Evolutionary conservation across 2,797 vertebrate species (phyloP).

Genomic region (Limosa lapponica): DNA sequence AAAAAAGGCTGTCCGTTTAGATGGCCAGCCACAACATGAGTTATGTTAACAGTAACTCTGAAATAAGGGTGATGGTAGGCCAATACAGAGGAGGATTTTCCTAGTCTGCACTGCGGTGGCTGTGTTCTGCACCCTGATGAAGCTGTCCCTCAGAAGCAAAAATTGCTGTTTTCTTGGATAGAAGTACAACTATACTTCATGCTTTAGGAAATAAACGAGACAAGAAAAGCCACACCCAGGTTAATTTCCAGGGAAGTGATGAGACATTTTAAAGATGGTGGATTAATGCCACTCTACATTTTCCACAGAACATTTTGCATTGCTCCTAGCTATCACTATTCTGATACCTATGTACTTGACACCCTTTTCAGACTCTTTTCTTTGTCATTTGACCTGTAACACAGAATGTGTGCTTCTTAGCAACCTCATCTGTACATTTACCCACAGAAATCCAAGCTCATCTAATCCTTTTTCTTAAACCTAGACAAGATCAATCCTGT

Average conservation of each 20-base stretch:
- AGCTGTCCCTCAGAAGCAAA: conserved; percentile 7
- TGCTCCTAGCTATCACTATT: neutral
- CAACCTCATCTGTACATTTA: neutral
- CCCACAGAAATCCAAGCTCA: neutral
- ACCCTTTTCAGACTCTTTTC: neutral
- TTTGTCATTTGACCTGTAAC: neutral
- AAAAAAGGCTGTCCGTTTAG: neutral
- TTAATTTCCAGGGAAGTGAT: neutral
- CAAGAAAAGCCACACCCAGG: neutral
- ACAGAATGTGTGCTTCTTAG: neutral
- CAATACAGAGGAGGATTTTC: neutral
- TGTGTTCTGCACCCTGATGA: neutral
- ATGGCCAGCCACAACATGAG: neutral
- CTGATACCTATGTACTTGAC: neutral
- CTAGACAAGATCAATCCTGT: neutral
- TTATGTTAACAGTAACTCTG: neutral
- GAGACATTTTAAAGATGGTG: neutral
- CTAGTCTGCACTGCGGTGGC: neutral
- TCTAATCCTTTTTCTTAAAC: neutral
- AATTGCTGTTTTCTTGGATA: neutral
- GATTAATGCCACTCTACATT: neutral
- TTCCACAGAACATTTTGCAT: neutral
- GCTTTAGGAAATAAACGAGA: neutral
- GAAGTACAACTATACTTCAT: neutral
- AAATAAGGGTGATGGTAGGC: neutral